phyloP scores from a whole-genome alignment of 2,797 vertebrate genomes.

The Urocyon cinereoargenteus region DNA sequence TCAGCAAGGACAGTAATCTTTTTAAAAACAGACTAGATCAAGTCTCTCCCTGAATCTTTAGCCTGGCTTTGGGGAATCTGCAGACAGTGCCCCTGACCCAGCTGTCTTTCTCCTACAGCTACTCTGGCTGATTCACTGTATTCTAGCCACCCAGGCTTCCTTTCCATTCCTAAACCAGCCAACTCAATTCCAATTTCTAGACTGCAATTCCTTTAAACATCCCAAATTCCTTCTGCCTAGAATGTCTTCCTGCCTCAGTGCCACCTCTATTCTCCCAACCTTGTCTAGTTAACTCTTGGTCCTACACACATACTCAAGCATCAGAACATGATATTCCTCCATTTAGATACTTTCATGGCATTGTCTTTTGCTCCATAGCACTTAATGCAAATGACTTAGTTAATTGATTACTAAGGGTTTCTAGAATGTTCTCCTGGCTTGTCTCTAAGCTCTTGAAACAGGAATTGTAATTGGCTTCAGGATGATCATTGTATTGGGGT shows the following conservation, averaged over 20 bases:
- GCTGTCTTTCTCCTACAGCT: neutral
- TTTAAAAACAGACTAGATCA: neutral
- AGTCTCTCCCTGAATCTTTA: neutral
- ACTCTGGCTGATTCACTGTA: neutral
- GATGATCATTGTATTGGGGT: neutral
- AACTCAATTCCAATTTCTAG: neutral
- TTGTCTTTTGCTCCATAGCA: neutral
- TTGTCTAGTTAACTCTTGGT: neutral
- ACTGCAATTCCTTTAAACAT: neutral
- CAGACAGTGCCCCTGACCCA: accelerated
- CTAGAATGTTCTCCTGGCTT: neutral
- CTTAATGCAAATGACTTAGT: neutral
- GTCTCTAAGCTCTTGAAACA: neutral
- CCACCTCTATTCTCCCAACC: neutral
- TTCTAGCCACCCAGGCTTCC: neutral
- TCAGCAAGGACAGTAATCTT: neutral
- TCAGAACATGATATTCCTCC: neutral
- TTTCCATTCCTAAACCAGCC: neutral
- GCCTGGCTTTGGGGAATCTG: neutral
- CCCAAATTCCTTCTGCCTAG: neutral
- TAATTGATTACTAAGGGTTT: neutral
- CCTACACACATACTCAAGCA: neutral
- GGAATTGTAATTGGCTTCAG: neutral
- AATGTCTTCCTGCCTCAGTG: neutral
- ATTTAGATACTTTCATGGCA: neutral